Conservation (phyloP, 2,888 invertebrate species). For the Drosophila trichaetosa region DNA sequence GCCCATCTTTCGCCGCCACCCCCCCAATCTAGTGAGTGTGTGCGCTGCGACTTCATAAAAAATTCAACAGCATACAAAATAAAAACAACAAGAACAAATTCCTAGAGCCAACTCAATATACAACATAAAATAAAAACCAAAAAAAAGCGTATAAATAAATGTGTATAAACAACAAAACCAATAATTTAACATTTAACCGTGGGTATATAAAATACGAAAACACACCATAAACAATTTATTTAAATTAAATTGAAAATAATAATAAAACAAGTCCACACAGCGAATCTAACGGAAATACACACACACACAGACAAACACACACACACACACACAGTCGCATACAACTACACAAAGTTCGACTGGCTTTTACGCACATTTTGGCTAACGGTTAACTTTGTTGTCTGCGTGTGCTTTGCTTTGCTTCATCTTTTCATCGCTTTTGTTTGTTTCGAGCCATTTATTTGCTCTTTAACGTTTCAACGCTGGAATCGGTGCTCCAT, state of each 20-base stretch:
- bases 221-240: slow-evolving; percentile 13
- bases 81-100: slow-evolving; percentile 43
- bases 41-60: slow-evolving; percentile 64
- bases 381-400: slow-evolving; percentile 40
- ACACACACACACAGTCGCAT: slow-evolving; percentile 20
- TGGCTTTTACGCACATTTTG: slow-evolving; percentile 38
- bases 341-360: slow-evolving; percentile 35
- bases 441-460: slow-evolving; percentile 72
- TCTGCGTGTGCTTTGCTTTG: slow-evolving; percentile 39
- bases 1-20: not conserved
- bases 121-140: slow-evolving; percentile 22
- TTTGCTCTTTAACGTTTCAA: slow-evolving; percentile 74
- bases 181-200: slow-evolving; percentile 48
- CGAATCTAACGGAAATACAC: slow-evolving; percentile 15
- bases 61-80: slow-evolving; percentile 65
- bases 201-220: slow-evolving; percentile 25
- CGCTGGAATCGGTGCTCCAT: slow-evolving; percentile 43
- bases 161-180: slow-evolving; percentile 45
- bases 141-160: slow-evolving; percentile 43
- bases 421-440: slow-evolving; percentile 59
- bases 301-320: slow-evolving; percentile 18
- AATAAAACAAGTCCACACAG: slow-evolving; percentile 20
- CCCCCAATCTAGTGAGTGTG: slow-evolving; percentile 23
- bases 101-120: slow-evolving; percentile 14
- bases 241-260: slow-evolving; percentile 32